Conservation (phyloP, 2,113 vertebrate species). For the Pelecanoides urinatrix region DNA sequence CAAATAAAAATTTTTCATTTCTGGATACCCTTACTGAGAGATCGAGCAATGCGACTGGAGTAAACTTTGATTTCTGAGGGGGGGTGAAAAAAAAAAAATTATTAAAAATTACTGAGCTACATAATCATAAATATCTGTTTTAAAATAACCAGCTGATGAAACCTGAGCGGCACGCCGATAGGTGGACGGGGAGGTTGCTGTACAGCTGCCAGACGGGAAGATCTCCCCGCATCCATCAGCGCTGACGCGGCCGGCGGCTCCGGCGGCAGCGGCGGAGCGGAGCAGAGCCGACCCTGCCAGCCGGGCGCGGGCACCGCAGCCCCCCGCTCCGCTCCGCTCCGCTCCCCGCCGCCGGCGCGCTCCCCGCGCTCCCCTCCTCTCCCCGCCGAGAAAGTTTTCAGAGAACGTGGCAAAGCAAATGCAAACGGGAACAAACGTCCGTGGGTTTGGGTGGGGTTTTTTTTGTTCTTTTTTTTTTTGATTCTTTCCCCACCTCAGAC, state of each 20-base stretch:
- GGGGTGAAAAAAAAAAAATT: not conserved
- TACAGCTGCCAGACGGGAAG: not conserved
- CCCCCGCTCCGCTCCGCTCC: fast-evolving
- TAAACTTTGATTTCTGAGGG: not conserved
- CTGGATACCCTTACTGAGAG: not conserved
- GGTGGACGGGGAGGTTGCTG: not conserved
- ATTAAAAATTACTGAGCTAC: not conserved
- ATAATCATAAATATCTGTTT: not conserved
- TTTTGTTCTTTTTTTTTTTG: no score
- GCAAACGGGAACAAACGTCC: no score
- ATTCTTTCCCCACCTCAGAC: not conserved
- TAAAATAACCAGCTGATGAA: not conserved
- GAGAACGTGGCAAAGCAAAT: not conserved
- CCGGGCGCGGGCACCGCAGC: not conserved
- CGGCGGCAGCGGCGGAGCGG: not conserved
- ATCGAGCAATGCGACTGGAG: not conserved
- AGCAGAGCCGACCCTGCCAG: not conserved
- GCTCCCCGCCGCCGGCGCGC: fast-evolving
- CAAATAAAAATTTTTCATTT: not conserved
- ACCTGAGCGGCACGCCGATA: not conserved
- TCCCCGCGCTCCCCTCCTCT: not conserved
- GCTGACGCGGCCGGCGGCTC: not conserved
- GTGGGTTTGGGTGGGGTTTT: not conserved
- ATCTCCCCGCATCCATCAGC: not conserved
- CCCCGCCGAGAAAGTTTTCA: not conserved